A percentile compares a stretch with the other conserved stretches of the same genome.
phyloP scores from a whole-genome alignment of 2,888 invertebrate species.

The Drosophila atroscutellata region DNA sequence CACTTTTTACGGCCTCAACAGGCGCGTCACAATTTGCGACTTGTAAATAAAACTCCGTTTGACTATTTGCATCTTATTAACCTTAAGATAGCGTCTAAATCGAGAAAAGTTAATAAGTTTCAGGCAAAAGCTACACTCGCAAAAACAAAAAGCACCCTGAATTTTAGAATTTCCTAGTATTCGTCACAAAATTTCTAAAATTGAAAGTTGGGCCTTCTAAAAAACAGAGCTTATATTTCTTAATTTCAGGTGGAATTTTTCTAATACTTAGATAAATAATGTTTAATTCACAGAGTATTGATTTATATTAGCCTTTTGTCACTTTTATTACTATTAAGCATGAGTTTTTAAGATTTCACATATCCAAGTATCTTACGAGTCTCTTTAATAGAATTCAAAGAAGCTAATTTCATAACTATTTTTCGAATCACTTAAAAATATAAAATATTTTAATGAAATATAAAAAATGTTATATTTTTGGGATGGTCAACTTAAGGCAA shows the following conservation, averaged over 20 bases:
- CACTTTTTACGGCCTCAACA: slow-evolving; percentile 22
- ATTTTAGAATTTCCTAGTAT: not conserved
- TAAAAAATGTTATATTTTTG: not conserved
- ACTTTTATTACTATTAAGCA: not conserved
- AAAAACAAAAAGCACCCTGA: too few relatives aligned
- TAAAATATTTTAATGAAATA: not conserved
- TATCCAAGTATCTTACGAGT: not conserved
- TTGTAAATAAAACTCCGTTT: slow-evolving; percentile 19
- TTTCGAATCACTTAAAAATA: not conserved
- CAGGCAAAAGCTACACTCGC: not conserved
- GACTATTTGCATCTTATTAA: slow-evolving; percentile 44
- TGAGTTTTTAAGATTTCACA: too few relatives aligned
- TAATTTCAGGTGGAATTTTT: not conserved
- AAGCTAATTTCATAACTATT: not conserved
- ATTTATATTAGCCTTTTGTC: not conserved
- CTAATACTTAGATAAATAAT: not conserved
- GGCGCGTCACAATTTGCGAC: slow-evolving; percentile 29
- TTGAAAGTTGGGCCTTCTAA: not conserved
- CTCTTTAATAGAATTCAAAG: not conserved
- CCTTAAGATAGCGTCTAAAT: slow-evolving; percentile 2
- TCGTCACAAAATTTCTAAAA: not conserved
- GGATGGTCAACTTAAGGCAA: not conserved
- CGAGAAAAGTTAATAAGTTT: not conserved
- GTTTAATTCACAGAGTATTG: too few relatives aligned
- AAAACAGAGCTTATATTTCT: not conserved